phyloP scores from a whole-genome alignment of 1,140 invertebrate genomes.

The Neocloeon triangulifer region DNA sequence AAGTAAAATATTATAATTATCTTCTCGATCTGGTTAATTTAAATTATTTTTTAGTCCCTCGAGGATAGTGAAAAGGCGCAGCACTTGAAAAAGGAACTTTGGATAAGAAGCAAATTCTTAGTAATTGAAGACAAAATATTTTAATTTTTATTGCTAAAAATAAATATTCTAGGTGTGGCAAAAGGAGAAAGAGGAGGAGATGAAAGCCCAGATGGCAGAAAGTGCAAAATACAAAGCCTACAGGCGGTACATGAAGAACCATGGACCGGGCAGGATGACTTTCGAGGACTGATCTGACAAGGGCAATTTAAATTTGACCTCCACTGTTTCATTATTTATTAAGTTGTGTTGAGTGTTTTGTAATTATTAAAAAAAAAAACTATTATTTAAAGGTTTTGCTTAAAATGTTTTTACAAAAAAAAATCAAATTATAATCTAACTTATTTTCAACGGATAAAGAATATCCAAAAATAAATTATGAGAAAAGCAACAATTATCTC shows the following conservation, averaged over 20 bases:
- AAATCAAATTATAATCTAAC: too few relatives aligned
- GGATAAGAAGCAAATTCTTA: constrained; percentile 56
- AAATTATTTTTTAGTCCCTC: constrained; percentile 23
- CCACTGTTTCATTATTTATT: too few relatives aligned
- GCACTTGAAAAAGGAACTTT: constrained; percentile 50
- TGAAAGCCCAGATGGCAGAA: constrained; percentile 54
- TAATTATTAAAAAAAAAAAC: too few relatives aligned
- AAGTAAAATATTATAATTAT: constrained; percentile 10
- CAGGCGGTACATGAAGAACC: constrained; percentile 54
- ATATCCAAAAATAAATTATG: too few relatives aligned
- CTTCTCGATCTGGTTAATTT: neutral
- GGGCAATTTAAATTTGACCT: too few relatives aligned
- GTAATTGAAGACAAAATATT: constrained; percentile 13
- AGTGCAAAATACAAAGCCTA: constrained; percentile 58
- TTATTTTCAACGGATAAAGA: too few relatives aligned
- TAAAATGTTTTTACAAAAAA: too few relatives aligned
- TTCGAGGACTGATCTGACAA: constrained; percentile 62
- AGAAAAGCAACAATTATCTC: too few relatives aligned
- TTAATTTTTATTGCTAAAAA: neutral
- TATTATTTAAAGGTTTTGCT: too few relatives aligned
- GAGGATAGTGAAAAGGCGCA: constrained; percentile 51
- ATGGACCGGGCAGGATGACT: constrained; percentile 50
- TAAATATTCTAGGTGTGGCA: constrained; percentile 39
- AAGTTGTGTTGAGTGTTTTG: too few relatives aligned
- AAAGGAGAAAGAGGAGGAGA: constrained; percentile 53